Base-by-base conservation (phyloP, 2,888 invertebrate genomes). In the Nasonovia ribisnigri region DNA sequence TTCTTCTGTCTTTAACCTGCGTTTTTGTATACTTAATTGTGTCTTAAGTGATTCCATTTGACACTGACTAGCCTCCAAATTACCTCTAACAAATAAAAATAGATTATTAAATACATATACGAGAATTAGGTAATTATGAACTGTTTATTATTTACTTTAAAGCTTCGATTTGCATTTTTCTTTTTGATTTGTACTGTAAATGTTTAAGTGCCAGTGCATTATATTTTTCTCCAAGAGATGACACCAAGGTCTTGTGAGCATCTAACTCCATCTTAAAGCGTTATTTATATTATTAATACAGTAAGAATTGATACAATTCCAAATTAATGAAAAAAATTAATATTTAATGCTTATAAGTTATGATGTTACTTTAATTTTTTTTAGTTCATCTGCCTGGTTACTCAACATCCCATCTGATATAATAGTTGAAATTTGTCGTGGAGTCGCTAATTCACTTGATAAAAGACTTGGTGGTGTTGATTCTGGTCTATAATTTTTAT, bases 131-230 rank as follows among this genome's bases (percentile, higher is more conserved):
- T 91, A 90, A 84, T 57, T 84, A 43, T n/a, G 26, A 29, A 89
- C 20, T 77, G 20, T 36, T 77, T 36, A 77, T 20, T 77, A 2
- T 36, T 94, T 95, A 95, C 95, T 95, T 95, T 60, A 95, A 94
- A 94, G 95, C 95, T 89, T 95, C 95, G 29, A 95, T 95, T 94
- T 95, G 95, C 94, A 95, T 95, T 95, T 95, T 95, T 91, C 95
- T 95, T 94, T 95, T 95, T 16, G 95, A 95, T 94, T 95, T 95
- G 93, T 95, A 95, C 94, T 95, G 95, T 60, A 95, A 95, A 94
- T 95, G 95, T 87, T 95, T 95, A 57, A 95, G 95, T 60, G 95
- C 95, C 84, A 95, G 94, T 88, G 95, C 94, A 95, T 95, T 95
- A 92, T 95, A 95, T 92, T 95, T 95, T 94, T 95, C 95, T 43